Evolutionary conservation across 1,140 invertebrate genomes (phyloP), one percentile per base, ranked within the genome.

Genomic region (Melipona quadrifasciata): DNA sequence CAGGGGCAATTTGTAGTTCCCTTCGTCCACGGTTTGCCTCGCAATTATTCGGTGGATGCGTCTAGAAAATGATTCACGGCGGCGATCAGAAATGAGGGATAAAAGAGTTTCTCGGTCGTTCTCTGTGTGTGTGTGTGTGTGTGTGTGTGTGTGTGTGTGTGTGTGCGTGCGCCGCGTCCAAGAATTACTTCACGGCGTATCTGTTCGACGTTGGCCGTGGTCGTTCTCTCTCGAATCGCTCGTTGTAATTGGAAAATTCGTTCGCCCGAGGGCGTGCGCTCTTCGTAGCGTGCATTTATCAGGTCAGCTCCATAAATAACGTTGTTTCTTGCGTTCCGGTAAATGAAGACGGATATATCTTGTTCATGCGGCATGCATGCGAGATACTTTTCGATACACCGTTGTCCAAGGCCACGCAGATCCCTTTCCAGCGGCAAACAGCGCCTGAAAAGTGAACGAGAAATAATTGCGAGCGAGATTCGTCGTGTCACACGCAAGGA

Each of bases 221-320:
- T 71, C 21, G 19, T 55, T 77, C 53, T 34, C 55, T 27, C 31
- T 53, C 12, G 65, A 24, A 58, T 78, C 57, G 61, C 74, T 77
- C 76, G 57, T 27, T 27, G 75, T 84, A 84, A 84, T 78, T 84
- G 82, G 82, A 80, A 79, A 79, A 84, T 84, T 80, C 67, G 55
- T 39, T 78, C 65, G 74, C 82, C 47, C 39, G 21, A 24, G 65
- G 65, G 10, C 27, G 39, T 78, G 39, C 39, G 55, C 70, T 71
- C n/a, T 47, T 39, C 76, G 27, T 24, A 14, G 51, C 53, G 31
- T 27, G 39, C 82, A 58, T 78, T 83, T 83, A 82, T 82, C 80
- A 76, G 53, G 51, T 24, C 61, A 19, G 53, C 31, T 19, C 47
- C 51, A 82, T 82, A 76, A 76, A 82, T 82, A 76, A 76, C 34